These are phyloP conservation scores for Eumacrocentrus americanus DNA, from an alignment of 2,888 invertebrate species.

Conservation along the genomic window DNA sequence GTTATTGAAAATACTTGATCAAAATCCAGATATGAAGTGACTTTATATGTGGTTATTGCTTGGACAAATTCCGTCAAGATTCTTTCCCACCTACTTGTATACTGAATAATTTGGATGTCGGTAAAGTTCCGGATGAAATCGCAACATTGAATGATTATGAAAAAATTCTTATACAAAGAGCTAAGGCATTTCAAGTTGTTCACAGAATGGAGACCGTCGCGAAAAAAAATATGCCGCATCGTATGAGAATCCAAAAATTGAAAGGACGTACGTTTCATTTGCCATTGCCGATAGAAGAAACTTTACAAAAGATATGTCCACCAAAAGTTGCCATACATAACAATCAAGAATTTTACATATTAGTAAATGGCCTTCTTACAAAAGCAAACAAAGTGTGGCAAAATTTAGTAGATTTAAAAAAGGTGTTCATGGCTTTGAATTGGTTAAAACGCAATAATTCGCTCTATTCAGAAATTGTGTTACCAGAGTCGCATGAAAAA, in stretches of 20 bases:
- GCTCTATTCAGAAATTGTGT: slow-evolving; percentile 40
- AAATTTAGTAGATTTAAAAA: too few relatives aligned
- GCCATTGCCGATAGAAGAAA: slow-evolving; percentile 45
- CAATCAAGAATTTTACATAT: slow-evolving; percentile 47
- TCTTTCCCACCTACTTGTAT: slow-evolving; percentile 43
- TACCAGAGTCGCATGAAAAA: slow-evolving; percentile 32
- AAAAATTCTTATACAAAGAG: too few relatives aligned
- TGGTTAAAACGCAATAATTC: slow-evolving; percentile 46
- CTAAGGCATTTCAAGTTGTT: slow-evolving; percentile 53
- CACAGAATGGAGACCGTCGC: too few relatives aligned
- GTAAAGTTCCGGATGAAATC: slow-evolving; percentile 33
- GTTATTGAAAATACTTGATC: slow-evolving; percentile 19
- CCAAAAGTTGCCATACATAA: slow-evolving; percentile 42
- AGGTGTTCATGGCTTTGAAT: slow-evolving; percentile 43
- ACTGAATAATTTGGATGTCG: slow-evolving; percentile 37
- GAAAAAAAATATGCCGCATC: slow-evolving; percentile 43
- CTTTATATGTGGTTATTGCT: slow-evolving; percentile 33
- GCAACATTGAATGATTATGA: slow-evolving; percentile 44
- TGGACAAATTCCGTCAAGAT: slow-evolving; percentile 34
- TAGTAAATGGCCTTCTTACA: slow-evolving; percentile 46
- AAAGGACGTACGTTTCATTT: too few relatives aligned
- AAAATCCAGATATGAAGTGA: slow-evolving; percentile 8
- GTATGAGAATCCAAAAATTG: slow-evolving; percentile 32
- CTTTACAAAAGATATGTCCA: slow-evolving; percentile 44
- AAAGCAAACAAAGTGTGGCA: too few relatives aligned